Conservation (phyloP, 2,888 invertebrate genomes). For the Xylota segnis region DNA sequence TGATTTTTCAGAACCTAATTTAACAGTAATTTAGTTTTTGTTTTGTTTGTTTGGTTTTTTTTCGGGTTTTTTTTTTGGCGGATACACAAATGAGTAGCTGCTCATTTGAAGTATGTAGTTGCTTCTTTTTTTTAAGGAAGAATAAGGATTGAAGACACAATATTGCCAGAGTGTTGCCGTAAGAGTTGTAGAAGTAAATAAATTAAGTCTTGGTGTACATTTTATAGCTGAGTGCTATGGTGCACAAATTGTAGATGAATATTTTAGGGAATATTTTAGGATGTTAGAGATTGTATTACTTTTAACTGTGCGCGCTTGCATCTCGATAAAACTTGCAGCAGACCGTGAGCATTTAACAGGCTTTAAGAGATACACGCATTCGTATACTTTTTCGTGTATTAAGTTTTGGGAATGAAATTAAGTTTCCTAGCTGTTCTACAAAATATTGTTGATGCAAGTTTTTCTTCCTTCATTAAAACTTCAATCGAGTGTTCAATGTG, state of each 20-base stretch:
- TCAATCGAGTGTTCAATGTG: too few relatives aligned
- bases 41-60: conserved; percentile 35
- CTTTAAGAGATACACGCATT: neutral
- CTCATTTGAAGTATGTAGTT: conserved; percentile 34
- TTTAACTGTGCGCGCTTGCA: neutral
- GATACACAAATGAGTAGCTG: conserved; percentile 57
- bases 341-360: neutral
- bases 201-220: conserved; percentile 20
- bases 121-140: conserved; percentile 2
- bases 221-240: neutral
- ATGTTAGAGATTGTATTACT: conserved; percentile 2
- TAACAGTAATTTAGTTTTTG: conserved; percentile 72
- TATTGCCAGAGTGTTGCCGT: conserved; percentile 1
- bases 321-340: neutral
- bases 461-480: too few relatives aligned
- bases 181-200: conserved; percentile 2
- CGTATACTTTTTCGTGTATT: too few relatives aligned
- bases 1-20: conserved; percentile 75
- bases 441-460: too few relatives aligned
- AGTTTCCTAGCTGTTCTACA: too few relatives aligned
- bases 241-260: conserved; percentile 2
- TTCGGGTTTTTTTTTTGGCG: conserved; percentile 70
- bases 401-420: too few relatives aligned
- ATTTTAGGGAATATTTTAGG: conserved; percentile 1
- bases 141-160: conserved; percentile 11